A percentile compares a stretch with the other conserved stretches of the same genome.
Conservation (phyloP, 1,140 invertebrate genomes). For the Mesaphorura yosii region DNA sequence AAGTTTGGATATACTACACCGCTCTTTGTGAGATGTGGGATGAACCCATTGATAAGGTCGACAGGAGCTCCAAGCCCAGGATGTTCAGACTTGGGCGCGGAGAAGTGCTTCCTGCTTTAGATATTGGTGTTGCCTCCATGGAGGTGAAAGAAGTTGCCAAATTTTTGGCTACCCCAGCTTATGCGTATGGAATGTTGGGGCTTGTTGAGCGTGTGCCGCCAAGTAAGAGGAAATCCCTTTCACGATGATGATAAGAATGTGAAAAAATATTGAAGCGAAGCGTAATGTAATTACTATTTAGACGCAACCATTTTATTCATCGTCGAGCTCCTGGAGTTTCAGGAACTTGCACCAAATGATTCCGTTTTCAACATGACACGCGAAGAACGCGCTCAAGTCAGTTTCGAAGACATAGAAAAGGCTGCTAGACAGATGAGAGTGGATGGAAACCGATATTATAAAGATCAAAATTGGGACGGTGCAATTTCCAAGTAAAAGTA, state of each 20-base stretch:
- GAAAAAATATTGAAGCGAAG: neutral
- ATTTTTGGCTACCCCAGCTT: constrained; percentile 51
- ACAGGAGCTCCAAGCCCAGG: constrained; percentile 39
- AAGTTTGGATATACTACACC: constrained; percentile 54
- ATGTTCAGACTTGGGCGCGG: constrained; percentile 41
- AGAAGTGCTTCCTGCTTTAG: constrained; percentile 51
- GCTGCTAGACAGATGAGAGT: constrained; percentile 40
- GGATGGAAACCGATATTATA: constrained; percentile 34
- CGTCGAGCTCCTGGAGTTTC: constrained; percentile 41
- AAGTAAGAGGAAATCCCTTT: neutral
- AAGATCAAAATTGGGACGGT: constrained; percentile 2
- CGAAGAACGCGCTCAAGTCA: constrained; percentile 39
- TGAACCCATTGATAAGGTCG: constrained; percentile 60
- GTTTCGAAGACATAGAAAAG: constrained; percentile 40
- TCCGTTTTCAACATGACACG: constrained; percentile 40
- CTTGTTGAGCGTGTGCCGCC: constrained; percentile 38
- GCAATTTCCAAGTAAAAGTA: constrained; percentile 18
- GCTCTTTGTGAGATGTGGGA: constrained; percentile 53
- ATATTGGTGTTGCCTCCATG: constrained; percentile 52
- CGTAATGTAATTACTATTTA: constrained; percentile 15
- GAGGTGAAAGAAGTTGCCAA: constrained; percentile 50
- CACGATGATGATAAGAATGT: neutral
- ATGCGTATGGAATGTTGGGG: constrained; percentile 53
- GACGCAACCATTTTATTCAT: constrained; percentile 8
- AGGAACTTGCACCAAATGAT: constrained; percentile 39